These are phyloP conservation scores for Mus caroli DNA, from an alignment of 2,797 vertebrate species.

Conservation along the genomic window DNA sequence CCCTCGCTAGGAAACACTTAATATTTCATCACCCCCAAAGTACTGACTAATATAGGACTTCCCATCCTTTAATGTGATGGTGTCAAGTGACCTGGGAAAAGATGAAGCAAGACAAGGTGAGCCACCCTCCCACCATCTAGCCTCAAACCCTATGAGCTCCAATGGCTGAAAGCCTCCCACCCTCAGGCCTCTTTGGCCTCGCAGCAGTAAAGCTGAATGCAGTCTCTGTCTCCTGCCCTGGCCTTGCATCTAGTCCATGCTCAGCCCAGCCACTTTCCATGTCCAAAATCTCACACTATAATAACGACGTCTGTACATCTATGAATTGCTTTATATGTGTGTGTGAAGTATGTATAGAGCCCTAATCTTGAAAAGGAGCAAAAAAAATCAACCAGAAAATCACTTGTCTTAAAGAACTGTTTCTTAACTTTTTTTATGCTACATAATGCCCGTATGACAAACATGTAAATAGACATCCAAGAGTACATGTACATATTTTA, in stretches of 20 bases:
- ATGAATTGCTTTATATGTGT: conserved; percentile 40
- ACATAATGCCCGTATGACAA: conserved; percentile 72
- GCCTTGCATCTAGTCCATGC: background rate
- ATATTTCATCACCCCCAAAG: conserved; percentile 1
- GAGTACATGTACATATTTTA: conserved; percentile 89
- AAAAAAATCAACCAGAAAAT: conserved; percentile 63
- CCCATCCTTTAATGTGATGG: background rate
- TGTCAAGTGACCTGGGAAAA: conserved; percentile 12
- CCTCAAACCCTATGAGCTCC: conserved; percentile 17
- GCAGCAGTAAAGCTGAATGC: background rate
- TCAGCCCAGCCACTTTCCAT: conserved; percentile 9
- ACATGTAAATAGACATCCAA: conserved; percentile 87
- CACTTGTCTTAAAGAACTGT: conserved; percentile 76
- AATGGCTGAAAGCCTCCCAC: background rate
- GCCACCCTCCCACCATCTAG: background rate
- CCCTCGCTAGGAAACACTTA: conserved; percentile 39
- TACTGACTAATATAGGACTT: background rate
- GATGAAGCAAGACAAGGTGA: background rate
- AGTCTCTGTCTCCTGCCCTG: conserved; percentile 9
- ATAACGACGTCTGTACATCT: conserved; percentile 42
- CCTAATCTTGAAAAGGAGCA: conserved; percentile 75
- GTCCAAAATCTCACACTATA: conserved; percentile 54
- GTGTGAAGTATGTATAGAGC: conserved; percentile 46
- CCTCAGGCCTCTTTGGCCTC: background rate
- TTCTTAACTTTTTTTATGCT: conserved; percentile 81